These are phyloP conservation scores for Camelus bactrianus DNA, from an alignment of 2,113 vertebrate genomes.

Conservation along the genomic window DNA sequence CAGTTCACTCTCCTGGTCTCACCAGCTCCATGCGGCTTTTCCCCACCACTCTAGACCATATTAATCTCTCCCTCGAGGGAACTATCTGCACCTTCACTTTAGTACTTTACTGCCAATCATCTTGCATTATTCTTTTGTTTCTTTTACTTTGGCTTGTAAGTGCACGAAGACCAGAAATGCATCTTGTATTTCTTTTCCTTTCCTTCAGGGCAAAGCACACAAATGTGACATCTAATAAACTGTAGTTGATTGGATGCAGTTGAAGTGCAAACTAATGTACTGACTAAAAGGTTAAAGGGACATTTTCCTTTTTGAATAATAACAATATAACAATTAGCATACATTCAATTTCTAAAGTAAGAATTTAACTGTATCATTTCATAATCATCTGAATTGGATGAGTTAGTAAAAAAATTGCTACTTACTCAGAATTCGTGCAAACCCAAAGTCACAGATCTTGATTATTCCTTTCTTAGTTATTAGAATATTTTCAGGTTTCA, in stretches of 20 bases:
- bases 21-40: not conserved
- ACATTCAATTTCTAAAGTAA: not conserved
- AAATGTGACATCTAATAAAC: not conserved
- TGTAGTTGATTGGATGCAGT: not conserved
- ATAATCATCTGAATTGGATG: not conserved
- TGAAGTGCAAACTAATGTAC: not conserved
- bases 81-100: not conserved
- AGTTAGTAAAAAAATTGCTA: slow-evolving; percentile 16
- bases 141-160: not conserved
- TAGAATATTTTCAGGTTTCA: slow-evolving; percentile 86
- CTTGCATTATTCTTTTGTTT: not conserved
- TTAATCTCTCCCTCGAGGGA: not conserved
- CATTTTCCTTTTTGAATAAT: not conserved
- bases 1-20: not conserved
- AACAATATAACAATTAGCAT: not conserved
- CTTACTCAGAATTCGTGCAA: slow-evolving; percentile 85
- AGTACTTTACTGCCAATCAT: not conserved
- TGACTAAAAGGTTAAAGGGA: not conserved
- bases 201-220: not conserved
- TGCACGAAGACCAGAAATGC: slow-evolving; percentile 21
- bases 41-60: not conserved
- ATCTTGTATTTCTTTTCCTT: not conserved
- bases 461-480: slow-evolving; percentile 85
- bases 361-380: not conserved
- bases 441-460: slow-evolving; percentile 87